These are phyloP conservation scores for Diplazon laetatorius DNA, from an alignment of 2,888 invertebrate genomes.

Conservation along the genomic window DNA sequence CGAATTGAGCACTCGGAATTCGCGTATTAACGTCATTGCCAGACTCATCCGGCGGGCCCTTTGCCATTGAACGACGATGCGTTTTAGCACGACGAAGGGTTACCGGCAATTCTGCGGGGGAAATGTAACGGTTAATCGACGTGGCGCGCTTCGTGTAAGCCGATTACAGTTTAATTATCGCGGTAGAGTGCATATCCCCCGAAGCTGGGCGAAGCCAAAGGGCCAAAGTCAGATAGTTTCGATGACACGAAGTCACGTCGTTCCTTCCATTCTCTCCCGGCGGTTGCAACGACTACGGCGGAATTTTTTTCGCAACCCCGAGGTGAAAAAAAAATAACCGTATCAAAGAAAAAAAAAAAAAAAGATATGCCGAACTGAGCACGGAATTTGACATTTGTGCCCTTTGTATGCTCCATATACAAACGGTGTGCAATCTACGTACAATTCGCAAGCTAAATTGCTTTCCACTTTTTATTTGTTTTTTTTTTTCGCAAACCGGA, in stretches of 20 bases:
- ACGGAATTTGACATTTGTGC: too few relatives aligned
- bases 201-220: not conserved
- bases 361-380: too few relatives aligned
- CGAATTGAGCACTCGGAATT: conserved; percentile 1
- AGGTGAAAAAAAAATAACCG: too few relatives aligned
- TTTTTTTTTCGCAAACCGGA: too few relatives aligned
- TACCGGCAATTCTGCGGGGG: not conserved
- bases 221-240: not conserved
- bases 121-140: conserved; percentile 36
- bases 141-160: conserved; percentile 3
- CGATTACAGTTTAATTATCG: conserved; percentile 29
- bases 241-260: too few relatives aligned
- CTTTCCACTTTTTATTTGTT: too few relatives aligned
- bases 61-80: not conserved
- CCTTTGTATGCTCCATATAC: too few relatives aligned
- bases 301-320: too few relatives aligned
- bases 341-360: too few relatives aligned
- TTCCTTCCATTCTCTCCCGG: not conserved
- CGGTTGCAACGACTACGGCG: too few relatives aligned
- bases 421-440: too few relatives aligned
- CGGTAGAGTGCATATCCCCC: not conserved
- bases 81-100: not conserved
- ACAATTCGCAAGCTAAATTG: too few relatives aligned
- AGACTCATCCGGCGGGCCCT: not conserved
- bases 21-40: conserved; percentile 9